Evolutionary conservation across 1,140 invertebrate species (phyloP).

Genomic region (Nymphalis io): DNA sequence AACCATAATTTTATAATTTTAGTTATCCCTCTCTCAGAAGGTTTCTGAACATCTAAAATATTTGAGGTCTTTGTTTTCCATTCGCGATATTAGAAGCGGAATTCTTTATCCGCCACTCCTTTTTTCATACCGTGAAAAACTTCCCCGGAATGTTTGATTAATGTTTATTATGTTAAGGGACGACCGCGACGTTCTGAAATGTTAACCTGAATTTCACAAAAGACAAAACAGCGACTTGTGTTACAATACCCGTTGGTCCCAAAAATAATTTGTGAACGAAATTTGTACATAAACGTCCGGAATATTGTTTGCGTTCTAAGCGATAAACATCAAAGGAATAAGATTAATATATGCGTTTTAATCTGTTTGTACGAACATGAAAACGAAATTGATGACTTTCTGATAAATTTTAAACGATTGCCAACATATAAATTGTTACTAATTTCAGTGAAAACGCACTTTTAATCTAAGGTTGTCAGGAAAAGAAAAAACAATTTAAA

Average conservation of each 20-base stretch:
- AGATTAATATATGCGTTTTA: too few species aligned
- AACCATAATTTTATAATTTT: neutral
- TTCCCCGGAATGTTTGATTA: conserved; percentile 23
- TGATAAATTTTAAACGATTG: too few species aligned
- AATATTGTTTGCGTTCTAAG: too few species aligned
- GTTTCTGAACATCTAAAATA: neutral
- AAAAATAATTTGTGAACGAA: too few species aligned
- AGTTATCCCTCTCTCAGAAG: neutral
- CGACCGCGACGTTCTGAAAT: conserved; percentile 11
- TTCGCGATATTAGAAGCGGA: conserved; percentile 1
- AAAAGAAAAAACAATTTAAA: neutral
- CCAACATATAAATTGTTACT: too few species aligned
- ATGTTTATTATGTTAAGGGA: conserved; percentile 25
- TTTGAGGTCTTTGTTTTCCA: conserved; percentile 2
- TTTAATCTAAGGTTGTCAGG: neutral
- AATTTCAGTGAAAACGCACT: too few species aligned
- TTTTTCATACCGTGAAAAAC: conserved; percentile 14
- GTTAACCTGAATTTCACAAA: neutral
- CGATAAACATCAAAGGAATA: too few species aligned
- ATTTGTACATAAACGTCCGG: too few species aligned
- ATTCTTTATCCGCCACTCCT: conserved; percentile 14
- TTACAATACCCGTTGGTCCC: neutral
- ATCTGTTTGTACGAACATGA: too few species aligned
- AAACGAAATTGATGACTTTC: too few species aligned
- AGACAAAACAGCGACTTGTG: too few species aligned